Evolutionary conservation across 2,113 vertebrate species (phyloP), one percentile per base, ranked within the genome.

Genomic region (Dasyprocta punctata): DNA sequence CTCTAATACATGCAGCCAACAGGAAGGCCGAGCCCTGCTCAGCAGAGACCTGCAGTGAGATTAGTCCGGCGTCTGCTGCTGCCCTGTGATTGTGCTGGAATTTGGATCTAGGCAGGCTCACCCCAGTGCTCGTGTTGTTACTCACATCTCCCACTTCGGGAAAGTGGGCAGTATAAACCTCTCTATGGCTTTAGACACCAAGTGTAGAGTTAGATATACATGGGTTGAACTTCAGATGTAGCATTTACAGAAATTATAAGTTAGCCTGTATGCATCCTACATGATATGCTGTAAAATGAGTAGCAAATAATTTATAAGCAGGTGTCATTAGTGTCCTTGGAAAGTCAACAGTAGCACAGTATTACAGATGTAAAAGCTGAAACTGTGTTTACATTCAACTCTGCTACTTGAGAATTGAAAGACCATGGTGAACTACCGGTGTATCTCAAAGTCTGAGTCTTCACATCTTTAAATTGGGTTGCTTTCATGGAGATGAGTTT

Each of bases 291-390:
- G 7, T 69, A 54, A 90, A 80, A 71, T 90, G 6, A 26, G n/a
- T 73, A 17, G 41, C 20, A 49, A 1, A 1, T 81, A 30, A 86
- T 87, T 95, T 78, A 61, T 60, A 71, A 52, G 54, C 12, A 61
- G 33, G 41, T 65, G 5, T 80, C 58, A 41, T 33, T 56, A 78
- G 83, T 12, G 60, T 41, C 36, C 41, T 65, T 86, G 69, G 56
- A 38, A 84, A 97, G 49, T 60, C 86, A 30, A 36, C 8, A 77
- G 28, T 14, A 84, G n/a, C 61, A 47, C 13, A 58, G 19, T 82
- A 19, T 87, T 49, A 22, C 1, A 47, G n/a, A 33, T 90, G 75
- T 96, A 20, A 90, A 71, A 77, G 65, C 44, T n/a, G 56, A 94
- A 41, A 24, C n/a, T 78, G 0, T 1, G 1, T 87, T 93, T 24